Evolutionary conservation across 1,140 invertebrate species (phyloP).

Genomic region (Gryon sp.): DNA sequence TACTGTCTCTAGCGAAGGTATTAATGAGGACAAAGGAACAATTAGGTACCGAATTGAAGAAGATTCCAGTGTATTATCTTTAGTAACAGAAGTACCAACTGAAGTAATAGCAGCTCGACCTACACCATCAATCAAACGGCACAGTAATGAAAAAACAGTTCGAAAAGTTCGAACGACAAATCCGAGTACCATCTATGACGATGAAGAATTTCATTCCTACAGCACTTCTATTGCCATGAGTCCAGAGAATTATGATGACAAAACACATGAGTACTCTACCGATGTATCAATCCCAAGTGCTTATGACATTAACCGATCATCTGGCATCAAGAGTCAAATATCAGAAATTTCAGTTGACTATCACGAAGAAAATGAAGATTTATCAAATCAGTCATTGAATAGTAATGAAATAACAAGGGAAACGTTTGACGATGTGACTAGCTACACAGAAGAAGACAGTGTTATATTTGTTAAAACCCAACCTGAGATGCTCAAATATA

Average conservation of each 20-base stretch:
- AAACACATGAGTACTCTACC: conserved; percentile 14
- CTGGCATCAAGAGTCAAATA: neutral
- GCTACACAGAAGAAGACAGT: neutral
- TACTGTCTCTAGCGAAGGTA: conserved; percentile 12
- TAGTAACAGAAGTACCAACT: neutral
- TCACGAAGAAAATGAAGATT: neutral
- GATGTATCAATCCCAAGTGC: conserved; percentile 16
- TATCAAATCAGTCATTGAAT: too few species aligned
- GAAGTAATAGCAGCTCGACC: conserved; percentile 13
- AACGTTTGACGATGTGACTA: neutral
- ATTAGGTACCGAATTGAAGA: conserved; percentile 3
- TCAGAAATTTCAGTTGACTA: conserved; percentile 22
- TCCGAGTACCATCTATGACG: conserved; percentile 22
- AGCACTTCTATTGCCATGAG: conserved; percentile 20
- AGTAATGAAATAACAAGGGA: neutral
- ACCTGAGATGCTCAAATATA: neutral
- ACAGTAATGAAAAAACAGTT: neutral
- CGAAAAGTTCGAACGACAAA: conserved; percentile 22
- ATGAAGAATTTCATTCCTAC: conserved; percentile 20
- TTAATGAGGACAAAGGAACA: conserved; percentile 6
- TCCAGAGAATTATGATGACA: conserved; percentile 25
- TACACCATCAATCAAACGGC: neutral
- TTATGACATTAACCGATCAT: conserved; percentile 30
- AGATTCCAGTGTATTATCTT: neutral
- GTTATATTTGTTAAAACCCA: too few species aligned